Percentiles rank a stretch among this genome's conserved stretches.
Conservation (phyloP, 2,888 invertebrate genomes). For the Pammene aurita region DNA sequence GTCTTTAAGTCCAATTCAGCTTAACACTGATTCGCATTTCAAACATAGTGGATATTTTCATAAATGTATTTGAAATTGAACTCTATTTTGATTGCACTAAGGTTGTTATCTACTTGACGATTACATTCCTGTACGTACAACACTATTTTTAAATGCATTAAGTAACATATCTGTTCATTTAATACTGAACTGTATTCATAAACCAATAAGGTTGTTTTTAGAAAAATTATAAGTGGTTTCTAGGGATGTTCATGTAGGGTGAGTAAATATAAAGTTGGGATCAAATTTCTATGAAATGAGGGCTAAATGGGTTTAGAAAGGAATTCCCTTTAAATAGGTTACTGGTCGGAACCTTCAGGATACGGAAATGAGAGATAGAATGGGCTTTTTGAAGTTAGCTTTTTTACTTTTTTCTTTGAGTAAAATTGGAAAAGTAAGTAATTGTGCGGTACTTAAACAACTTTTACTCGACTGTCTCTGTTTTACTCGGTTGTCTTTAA, state of each 20-base stretch:
- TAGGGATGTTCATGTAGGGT: neutral
- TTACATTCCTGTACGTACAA: neutral
- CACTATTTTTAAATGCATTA: neutral
- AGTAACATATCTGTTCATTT: neutral
- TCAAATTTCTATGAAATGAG: conserved; percentile 40
- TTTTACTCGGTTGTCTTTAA: too few species aligned
- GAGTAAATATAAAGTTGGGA: conserved; percentile 26
- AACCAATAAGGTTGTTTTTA: neutral
- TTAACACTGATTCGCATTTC: neutral
- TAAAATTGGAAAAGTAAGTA: neutral
- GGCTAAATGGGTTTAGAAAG: conserved; percentile 35
- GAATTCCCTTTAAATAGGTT: conserved; percentile 39
- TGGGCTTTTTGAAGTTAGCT: conserved; percentile 15
- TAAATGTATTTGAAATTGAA: neutral
- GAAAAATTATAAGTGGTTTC: neutral
- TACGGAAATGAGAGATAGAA: conserved; percentile 28
- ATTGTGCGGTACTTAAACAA: neutral
- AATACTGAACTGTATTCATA: neutral
- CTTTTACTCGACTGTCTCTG: too few species aligned
- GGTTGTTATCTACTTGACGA: conserved; percentile 6
- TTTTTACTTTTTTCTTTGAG: neutral
- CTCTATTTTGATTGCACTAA: neutral
- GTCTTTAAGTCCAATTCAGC: neutral
- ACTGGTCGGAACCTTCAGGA: conserved; percentile 23
- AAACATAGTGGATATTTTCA: conserved; percentile 1